Evolutionary conservation across 2,888 invertebrate genomes (phyloP).

Genomic region (Rhabditoides inermis): DNA sequence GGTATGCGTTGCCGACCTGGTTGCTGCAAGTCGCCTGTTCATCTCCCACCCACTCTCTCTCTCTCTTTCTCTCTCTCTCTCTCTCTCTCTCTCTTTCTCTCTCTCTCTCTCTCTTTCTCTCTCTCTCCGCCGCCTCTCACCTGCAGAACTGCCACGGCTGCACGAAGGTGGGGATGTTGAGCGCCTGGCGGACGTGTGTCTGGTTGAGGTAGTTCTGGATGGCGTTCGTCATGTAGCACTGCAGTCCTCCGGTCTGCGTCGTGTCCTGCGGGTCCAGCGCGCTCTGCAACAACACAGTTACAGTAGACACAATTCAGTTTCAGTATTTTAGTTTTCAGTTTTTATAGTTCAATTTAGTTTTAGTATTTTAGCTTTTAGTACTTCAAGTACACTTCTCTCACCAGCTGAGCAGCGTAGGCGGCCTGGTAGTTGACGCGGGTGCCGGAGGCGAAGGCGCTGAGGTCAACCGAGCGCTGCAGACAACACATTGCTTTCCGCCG

Average conservation of each 20-base stretch:
- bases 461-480: not conserved
- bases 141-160: constrained; percentile 33
- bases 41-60: too few relatives aligned
- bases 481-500: too few relatives aligned
- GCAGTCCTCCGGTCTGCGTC: constrained; percentile 38
- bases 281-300: too few relatives aligned
- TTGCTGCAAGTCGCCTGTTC: too few relatives aligned
- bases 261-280: constrained; percentile 43
- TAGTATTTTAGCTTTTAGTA: too few relatives aligned
- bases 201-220: constrained; percentile 26
- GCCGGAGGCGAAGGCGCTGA: not conserved
- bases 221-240: constrained; percentile 33
- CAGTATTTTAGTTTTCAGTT: too few relatives aligned
- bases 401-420: not conserved
- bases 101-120: too few relatives aligned
- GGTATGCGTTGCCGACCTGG: constrained; percentile 19
- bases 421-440: not conserved
- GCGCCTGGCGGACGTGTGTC: constrained; percentile 34
- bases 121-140: constrained; percentile 12
- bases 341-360: too few relatives aligned
- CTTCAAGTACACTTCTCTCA: too few relatives aligned
- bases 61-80: too few relatives aligned
- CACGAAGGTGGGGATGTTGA: constrained; percentile 41
- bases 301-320: too few relatives aligned
- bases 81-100: too few relatives aligned